phyloP scores from a whole-genome alignment of 2,888 invertebrate genomes.

The Cataglyphis albicans region DNA sequence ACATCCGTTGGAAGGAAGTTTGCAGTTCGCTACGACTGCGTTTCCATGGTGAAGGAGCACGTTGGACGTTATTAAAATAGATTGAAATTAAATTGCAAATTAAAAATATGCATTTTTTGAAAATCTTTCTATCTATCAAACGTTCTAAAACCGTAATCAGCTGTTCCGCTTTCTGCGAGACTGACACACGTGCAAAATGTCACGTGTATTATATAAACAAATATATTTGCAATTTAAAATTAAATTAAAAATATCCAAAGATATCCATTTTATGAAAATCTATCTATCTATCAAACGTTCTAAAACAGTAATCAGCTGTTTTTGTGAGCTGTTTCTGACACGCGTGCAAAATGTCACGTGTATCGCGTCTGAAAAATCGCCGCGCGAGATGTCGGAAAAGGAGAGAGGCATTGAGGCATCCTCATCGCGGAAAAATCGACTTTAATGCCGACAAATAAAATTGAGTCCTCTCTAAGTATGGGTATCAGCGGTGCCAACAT shows the following conservation, averaged over 20 bases:
- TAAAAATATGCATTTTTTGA: neutral
- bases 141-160: no score
- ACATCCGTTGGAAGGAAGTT: slow-evolving; percentile 54
- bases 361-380: neutral
- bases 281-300: no score
- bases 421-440: slow-evolving; percentile 37
- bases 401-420: slow-evolving; percentile 55
- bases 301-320: no score
- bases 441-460: slow-evolving; percentile 75
- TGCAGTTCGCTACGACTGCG: slow-evolving; percentile 51
- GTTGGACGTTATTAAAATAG: slow-evolving; percentile 48
- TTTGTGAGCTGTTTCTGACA: no score
- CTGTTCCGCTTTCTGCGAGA: no score
- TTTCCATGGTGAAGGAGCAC: slow-evolving; percentile 24
- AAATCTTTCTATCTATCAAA: no score
- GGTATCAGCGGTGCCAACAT: slow-evolving; percentile 76
- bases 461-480: slow-evolving; percentile 78
- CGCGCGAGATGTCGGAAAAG: slow-evolving; percentile 46
- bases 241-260: neutral
- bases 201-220: neutral
- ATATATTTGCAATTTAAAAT: neutral
- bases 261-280: neutral
- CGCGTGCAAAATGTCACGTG: neutral
- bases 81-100: neutral
- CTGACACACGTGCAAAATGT: neutral